Evolutionary conservation across 1,140 invertebrate species (phyloP).

Genomic region (Harlomillsia oculata): DNA sequence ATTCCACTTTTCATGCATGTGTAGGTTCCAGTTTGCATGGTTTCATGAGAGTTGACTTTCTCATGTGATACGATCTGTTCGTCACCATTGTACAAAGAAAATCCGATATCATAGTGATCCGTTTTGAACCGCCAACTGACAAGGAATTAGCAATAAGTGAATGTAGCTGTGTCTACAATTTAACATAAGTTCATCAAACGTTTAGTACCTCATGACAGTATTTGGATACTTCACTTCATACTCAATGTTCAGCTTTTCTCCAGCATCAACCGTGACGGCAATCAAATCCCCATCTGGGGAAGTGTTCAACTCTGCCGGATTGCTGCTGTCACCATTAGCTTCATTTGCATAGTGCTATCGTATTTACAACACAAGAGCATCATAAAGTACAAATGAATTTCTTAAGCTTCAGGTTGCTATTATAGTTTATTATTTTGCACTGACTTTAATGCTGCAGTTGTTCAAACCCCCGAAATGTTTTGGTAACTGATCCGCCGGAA

Average conservation of each 20-base stretch:
- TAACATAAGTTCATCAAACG: not conserved
- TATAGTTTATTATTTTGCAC: no score
- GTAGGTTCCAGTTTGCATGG: constrained; percentile 66
- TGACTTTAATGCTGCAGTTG: no score
- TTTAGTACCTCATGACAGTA: constrained; percentile 12
- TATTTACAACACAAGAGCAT: no score
- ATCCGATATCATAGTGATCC: constrained; percentile 79
- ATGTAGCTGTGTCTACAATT: not conserved
- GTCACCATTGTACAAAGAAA: constrained; percentile 53
- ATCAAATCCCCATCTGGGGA: not conserved
- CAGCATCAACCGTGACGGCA: constrained; percentile 20
- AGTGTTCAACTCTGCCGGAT: no score
- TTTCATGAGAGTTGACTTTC: constrained; percentile 62
- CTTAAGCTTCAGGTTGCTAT: no score
- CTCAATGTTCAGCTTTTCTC: constrained; percentile 18
- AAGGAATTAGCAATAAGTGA: no score
- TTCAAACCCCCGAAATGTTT: constrained; percentile 74
- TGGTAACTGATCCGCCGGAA: constrained; percentile 65
- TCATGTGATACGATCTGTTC: constrained; percentile 57
- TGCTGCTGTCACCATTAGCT: no score
- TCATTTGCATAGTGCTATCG: no score
- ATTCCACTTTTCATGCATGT: constrained; percentile 62
- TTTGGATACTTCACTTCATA: constrained; percentile 22
- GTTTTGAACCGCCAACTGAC: constrained; percentile 79
- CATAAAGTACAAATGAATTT: no score